A percentile compares a stretch with the other conserved stretches of the same genome.
Evolutionary conservation across 2,797 vertebrate genomes (phyloP).

Genomic region (Cyclopterus lumpus): DNA sequence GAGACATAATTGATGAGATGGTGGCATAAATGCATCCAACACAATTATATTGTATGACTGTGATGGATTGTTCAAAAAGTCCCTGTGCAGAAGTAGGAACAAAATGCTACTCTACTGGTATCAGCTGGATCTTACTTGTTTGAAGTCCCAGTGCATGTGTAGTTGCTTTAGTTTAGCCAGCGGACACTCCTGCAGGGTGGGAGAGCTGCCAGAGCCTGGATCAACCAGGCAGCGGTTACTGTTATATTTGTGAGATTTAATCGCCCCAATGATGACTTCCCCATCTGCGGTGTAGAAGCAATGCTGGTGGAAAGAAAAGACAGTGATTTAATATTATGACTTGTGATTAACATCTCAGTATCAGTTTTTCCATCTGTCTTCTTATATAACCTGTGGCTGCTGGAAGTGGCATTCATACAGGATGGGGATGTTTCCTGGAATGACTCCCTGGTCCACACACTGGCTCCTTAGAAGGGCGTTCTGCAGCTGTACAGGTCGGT

Average conservation of each 20-base stretch:
- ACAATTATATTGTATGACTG: not conserved
- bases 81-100: not conserved
- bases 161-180: slow-evolving; percentile 35
- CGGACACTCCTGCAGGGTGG: slow-evolving; percentile 50
- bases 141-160: slow-evolving; percentile 66
- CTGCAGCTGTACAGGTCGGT: slow-evolving; percentile 39
- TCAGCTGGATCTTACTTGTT: slow-evolving; percentile 53
- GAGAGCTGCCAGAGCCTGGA: slow-evolving; percentile 43
- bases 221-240: slow-evolving; percentile 61
- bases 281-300: slow-evolving; percentile 55
- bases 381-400: slow-evolving; percentile 49
- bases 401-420: slow-evolving; percentile 51
- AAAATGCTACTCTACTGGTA: not conserved
- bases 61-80: not conserved
- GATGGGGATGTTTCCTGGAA: slow-evolving; percentile 59
- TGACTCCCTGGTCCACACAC: slow-evolving; percentile 59
- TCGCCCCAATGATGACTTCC: slow-evolving; percentile 57
- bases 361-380: not conserved
- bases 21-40: not conserved
- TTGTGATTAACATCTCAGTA: not conserved
- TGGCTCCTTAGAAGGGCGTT: slow-evolving; percentile 19
- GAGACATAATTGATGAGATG: not conserved
- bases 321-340: fast-evolving
- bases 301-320: slow-evolving; percentile 28
- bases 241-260: slow-evolving; percentile 64